Evolutionary conservation across 2,113 vertebrate genomes (phyloP).

Genomic region (Acanthisitta chloris): DNA sequence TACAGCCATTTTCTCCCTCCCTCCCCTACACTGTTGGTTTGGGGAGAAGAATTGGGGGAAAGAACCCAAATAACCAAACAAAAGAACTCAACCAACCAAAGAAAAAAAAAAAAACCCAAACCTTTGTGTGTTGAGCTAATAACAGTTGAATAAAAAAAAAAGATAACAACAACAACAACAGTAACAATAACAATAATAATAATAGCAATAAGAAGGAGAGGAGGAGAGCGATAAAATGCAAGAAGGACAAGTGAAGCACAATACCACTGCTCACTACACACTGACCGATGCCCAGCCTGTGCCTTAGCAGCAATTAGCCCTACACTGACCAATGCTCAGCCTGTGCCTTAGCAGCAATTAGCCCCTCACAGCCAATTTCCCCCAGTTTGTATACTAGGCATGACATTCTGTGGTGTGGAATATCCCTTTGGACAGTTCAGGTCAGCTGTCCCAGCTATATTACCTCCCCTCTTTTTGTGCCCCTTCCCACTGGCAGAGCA

Average conservation of each 20-base stretch:
- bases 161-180: too few relatives aligned
- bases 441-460: background rate
- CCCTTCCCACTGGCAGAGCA: background rate
- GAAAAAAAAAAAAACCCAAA: background rate
- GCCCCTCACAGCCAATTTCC: background rate
- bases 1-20: background rate
- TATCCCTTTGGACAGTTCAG: background rate
- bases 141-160: background rate
- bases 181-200: background rate
- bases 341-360: background rate
- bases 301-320: background rate
- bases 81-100: background rate
- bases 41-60: background rate
- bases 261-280: rapidly evolving
- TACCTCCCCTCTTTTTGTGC: background rate
- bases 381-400: background rate
- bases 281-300: background rate
- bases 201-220: background rate
- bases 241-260: background rate
- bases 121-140: background rate
- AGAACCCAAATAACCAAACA: background rate
- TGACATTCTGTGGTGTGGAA: background rate
- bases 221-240: rapidly evolving
- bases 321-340: background rate
- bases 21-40: background rate